A percentile compares a stretch with the other conserved stretches of the same genome.
phyloP scores from a whole-genome alignment of 2,888 invertebrate genomes.

The Drosophila anceps region DNA sequence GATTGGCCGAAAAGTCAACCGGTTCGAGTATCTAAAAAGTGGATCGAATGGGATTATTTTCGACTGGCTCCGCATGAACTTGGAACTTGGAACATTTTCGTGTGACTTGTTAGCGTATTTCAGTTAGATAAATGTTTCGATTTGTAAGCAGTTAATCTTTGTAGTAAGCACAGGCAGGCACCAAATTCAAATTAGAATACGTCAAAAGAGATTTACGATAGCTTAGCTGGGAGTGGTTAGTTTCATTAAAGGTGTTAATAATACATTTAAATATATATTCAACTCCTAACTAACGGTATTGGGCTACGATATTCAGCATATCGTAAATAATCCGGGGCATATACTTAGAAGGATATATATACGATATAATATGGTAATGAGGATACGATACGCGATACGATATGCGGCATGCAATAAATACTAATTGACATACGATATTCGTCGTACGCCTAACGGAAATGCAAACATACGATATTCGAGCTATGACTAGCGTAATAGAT shows the following conservation, averaged over 20 bases:
- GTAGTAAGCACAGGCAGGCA: constrained; percentile 42
- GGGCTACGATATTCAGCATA: not conserved
- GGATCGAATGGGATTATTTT: constrained; percentile 1
- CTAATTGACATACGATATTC: not conserved
- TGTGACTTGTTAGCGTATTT: constrained; percentile 1
- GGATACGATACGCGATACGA: not conserved
- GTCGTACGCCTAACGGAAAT: not conserved
- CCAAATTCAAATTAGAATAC: constrained; percentile 13
- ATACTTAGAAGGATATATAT: not conserved
- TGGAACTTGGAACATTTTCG: not conserved
- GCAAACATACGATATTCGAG: not conserved
- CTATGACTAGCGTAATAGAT: not conserved
- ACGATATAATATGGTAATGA: not conserved
- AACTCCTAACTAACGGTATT: not conserved
- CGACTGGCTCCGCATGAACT: not conserved
- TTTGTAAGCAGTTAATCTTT: constrained; percentile 24
- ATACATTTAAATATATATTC: not conserved
- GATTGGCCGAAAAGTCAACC: constrained; percentile 97
- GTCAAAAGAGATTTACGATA: constrained; percentile 21
- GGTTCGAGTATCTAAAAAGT: constrained; percentile 89
- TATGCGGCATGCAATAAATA: not conserved
- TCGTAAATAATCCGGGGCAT: not conserved
- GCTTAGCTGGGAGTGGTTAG: not conserved
- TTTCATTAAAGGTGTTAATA: not conserved
- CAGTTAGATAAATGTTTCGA: not conserved